A percentile compares a stretch with the other conserved stretches of the same genome.
These are phyloP conservation scores for Boulengeromyrus knoepffleri DNA, from an alignment of 2,113 vertebrate species.

Conservation along the genomic window DNA sequence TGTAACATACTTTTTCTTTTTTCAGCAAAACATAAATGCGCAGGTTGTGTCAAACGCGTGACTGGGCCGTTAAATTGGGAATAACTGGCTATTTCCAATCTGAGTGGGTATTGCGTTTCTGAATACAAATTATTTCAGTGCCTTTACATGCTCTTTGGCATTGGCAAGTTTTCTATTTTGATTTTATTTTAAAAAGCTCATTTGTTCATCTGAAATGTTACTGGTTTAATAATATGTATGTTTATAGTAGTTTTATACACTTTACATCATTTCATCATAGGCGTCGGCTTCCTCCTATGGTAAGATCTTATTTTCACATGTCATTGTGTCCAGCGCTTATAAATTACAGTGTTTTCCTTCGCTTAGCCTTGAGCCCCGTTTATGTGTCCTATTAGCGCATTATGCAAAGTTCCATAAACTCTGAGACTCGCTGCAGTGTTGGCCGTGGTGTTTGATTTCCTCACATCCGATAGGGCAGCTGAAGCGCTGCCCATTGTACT, in stretches of 20 bases:
- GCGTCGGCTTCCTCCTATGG: background rate
- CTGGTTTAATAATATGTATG: background rate
- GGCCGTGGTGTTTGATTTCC: conserved; percentile 43
- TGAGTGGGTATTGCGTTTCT: background rate
- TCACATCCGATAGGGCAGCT: conserved; percentile 29
- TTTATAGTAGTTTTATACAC: background rate
- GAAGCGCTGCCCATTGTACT: conserved; percentile 36
- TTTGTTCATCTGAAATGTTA: background rate
- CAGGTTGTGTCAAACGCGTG: background rate
- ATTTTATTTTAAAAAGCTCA: background rate
- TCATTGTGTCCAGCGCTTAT: background rate
- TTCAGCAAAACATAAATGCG: background rate
- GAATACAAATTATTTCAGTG: background rate
- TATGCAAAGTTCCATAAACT: background rate
- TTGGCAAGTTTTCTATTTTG: background rate
- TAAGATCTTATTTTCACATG: background rate
- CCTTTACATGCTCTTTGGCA: background rate
- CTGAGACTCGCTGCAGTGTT: background rate
- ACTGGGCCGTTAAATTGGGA: background rate
- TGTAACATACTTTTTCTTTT: background rate
- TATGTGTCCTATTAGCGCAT: background rate
- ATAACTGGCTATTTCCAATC: background rate
- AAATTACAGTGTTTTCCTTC: background rate
- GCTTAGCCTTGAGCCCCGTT: background rate
- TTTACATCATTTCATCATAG: background rate